These are phyloP conservation scores for Helicoverpa armigera DNA, from an alignment of 1,140 invertebrate genomes.

Conservation along the genomic window DNA sequence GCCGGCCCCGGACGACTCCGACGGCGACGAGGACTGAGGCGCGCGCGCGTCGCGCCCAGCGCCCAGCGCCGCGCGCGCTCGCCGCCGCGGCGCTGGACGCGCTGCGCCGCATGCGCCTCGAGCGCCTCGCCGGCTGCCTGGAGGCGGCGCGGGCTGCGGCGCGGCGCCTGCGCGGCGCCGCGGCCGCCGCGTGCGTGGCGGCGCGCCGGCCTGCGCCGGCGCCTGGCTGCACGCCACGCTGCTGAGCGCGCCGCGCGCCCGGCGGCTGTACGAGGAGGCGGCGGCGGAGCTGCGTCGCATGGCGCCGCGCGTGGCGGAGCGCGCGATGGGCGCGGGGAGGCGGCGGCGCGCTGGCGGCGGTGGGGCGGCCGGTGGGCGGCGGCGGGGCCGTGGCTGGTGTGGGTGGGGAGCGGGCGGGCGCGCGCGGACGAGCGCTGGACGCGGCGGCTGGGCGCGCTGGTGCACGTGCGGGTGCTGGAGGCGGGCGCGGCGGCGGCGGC, in stretches of 20 bases:
- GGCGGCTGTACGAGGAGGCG: conserved; percentile 57
- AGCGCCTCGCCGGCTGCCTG: conserved; percentile 51
- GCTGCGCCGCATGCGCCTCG: conserved; percentile 57
- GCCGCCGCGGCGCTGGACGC: conserved; percentile 30
- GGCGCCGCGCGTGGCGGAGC: conserved; percentile 63
- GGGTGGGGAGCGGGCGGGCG: conserved; percentile 58
- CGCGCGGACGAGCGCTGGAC: conserved; percentile 59
- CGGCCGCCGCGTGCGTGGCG: conserved; percentile 50
- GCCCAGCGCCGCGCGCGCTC: conserved; percentile 41
- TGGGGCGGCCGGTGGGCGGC: conserved; percentile 37
- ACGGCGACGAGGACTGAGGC: conserved; percentile 60
- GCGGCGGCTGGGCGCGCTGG: conserved; percentile 63
- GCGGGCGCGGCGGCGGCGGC: conserved; percentile 8
- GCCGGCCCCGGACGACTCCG: conserved; percentile 45
- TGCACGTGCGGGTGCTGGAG: conserved; percentile 57
- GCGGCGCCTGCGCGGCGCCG: conserved; percentile 87
- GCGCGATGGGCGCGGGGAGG: conserved; percentile 52
- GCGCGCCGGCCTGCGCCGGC: conserved; percentile 51
- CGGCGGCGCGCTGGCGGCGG: conserved; percentile 37
- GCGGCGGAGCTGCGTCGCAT: conserved; percentile 58
- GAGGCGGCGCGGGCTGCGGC: conserved; percentile 35
- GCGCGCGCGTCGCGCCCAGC: conserved; percentile 48
- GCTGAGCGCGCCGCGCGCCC: conserved; percentile 49
- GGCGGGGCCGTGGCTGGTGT: conserved; percentile 60
- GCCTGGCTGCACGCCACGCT: conserved; percentile 64